These are phyloP conservation scores for Poecilia picta DNA, from an alignment of 2,797 vertebrate genomes.

Conservation along the genomic window DNA sequence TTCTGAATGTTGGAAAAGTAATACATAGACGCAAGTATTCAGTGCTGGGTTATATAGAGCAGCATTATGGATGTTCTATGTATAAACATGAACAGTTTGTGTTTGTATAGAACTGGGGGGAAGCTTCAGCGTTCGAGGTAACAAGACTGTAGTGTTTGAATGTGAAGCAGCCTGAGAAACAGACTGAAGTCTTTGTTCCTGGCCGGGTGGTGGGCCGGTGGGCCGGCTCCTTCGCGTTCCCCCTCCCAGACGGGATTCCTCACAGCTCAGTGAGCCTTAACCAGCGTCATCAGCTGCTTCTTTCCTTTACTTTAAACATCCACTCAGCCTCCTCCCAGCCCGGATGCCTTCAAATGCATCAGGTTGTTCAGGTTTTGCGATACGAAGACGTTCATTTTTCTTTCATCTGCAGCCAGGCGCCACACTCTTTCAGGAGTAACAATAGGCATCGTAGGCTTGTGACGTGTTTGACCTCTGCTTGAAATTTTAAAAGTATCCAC, in stretches of 20 bases:
- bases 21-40: not conserved
- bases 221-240: conserved; percentile 23
- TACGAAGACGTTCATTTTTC: not conserved
- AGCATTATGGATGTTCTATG: conserved; percentile 36
- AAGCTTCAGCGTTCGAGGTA: conserved; percentile 31
- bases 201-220: not conserved
- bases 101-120: conserved; percentile 2
- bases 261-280: conserved; percentile 57
- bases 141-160: conserved; percentile 61
- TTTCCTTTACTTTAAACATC: not conserved
- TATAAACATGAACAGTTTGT: conserved; percentile 47
- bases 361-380: conserved; percentile 57
- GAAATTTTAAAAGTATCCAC: not conserved
- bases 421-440: not conserved
- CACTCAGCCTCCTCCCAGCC: not conserved
- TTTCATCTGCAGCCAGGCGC: not conserved
- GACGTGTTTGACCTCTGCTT: not conserved
- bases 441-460: not conserved
- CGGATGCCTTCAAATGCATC: conserved; percentile 5
- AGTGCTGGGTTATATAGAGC: conserved; percentile 26
- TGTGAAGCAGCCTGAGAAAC: conserved; percentile 41
- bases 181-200: conserved; percentile 73
- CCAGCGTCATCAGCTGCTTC: not conserved
- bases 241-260: conserved; percentile 68
- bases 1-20: not conserved